These are phyloP conservation scores for Zaprionus inermis DNA, from an alignment of 1,140 invertebrate genomes.

Conservation along the genomic window DNA sequence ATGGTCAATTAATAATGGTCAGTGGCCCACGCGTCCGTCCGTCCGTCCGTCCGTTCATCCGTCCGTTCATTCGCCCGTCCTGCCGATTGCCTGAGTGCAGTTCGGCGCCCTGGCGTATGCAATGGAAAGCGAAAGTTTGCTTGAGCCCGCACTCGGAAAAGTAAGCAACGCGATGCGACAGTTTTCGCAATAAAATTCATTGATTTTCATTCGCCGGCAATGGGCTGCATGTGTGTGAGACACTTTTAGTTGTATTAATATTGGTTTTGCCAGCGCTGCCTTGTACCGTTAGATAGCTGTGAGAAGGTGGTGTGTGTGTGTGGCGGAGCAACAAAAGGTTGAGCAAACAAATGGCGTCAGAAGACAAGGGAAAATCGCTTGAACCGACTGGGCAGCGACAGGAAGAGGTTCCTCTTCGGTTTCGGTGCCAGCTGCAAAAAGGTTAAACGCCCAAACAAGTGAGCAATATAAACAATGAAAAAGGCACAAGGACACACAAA, in stretches of 20 bases:
- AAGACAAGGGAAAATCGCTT: slow-evolving; percentile 70
- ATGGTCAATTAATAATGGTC: slow-evolving; percentile 80
- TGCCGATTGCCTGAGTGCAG: slow-evolving; percentile 45
- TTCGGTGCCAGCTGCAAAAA: slow-evolving; percentile 56
- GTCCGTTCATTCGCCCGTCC: neutral
- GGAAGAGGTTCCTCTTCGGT: slow-evolving; percentile 24
- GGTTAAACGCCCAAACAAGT: slow-evolving; percentile 76
- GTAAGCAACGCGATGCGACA: slow-evolving; percentile 26
- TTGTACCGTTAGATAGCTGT: slow-evolving; percentile 27
- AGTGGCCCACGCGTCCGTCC: slow-evolving; percentile 49
- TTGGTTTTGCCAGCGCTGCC: slow-evolving; percentile 53
- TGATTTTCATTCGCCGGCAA: slow-evolving; percentile 63
- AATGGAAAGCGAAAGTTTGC: slow-evolving; percentile 37
- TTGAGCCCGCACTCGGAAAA: slow-evolving; percentile 6
- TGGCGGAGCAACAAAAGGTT: slow-evolving; percentile 55
- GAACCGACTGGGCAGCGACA: slow-evolving; percentile 30
- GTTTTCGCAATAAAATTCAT: slow-evolving; percentile 73
- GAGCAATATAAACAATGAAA: slow-evolving; percentile 75
- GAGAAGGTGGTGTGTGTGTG: neutral
- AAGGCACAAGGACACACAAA: slow-evolving; percentile 41
- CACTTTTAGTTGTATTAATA: slow-evolving; percentile 50
- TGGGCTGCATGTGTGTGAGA: slow-evolving; percentile 4
- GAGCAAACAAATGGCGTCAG: slow-evolving; percentile 74
- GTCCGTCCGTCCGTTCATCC: neutral
- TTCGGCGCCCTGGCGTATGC: slow-evolving; percentile 8